Evolutionary conservation across 2,113 vertebrate species (phyloP).

Genomic region (Plecturocebus donacophilus): DNA sequence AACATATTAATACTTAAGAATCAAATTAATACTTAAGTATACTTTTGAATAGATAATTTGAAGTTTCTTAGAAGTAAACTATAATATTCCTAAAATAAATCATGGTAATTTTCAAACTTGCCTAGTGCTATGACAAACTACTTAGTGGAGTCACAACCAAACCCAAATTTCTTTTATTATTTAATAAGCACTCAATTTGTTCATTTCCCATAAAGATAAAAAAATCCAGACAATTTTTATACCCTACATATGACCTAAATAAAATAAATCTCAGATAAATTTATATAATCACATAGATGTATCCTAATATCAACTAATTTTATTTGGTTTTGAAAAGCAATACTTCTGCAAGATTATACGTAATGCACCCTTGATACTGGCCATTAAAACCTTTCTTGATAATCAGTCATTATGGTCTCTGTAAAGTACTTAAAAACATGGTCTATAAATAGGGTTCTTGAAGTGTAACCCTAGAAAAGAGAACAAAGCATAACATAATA

Average conservation of each 20-base stretch:
- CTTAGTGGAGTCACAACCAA: neutral
- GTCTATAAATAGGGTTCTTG: neutral
- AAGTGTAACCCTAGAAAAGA: neutral
- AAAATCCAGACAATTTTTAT: neutral
- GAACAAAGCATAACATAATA: neutral
- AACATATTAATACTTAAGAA: neutral
- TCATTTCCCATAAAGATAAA: neutral
- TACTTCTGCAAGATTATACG: neutral
- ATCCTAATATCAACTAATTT: constrained; percentile 23
- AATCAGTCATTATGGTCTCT: constrained; percentile 10
- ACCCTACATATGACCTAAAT: neutral
- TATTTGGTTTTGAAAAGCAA: constrained; percentile 48
- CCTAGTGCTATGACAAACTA: neutral
- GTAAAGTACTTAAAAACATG: neutral
- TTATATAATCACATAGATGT: neutral
- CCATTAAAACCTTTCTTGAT: neutral
- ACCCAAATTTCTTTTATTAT: neutral
- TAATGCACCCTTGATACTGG: neutral
- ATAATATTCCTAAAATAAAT: constrained; percentile 21
- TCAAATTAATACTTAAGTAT: neutral
- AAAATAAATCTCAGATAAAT: constrained; percentile 23
- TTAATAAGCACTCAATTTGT: neutral
- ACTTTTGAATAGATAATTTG: neutral
- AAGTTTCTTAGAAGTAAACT: neutral
- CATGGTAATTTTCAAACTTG: neutral